Evolutionary conservation across 2,888 invertebrate species (phyloP).

Genomic region (Drymonia ruficornis): DNA sequence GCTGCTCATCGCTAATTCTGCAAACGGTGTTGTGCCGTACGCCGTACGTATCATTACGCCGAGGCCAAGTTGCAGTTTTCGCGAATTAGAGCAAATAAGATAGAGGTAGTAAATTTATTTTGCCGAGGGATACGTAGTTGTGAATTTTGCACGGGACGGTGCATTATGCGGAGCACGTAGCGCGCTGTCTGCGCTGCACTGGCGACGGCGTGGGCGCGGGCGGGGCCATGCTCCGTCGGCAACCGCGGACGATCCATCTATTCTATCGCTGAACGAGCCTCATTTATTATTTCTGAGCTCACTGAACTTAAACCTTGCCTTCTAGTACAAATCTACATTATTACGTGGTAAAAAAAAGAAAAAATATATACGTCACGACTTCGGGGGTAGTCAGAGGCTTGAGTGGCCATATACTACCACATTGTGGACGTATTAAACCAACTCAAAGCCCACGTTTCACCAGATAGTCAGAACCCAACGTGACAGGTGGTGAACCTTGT

Average conservation of each 20-base stretch:
- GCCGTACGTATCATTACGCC: slow-evolving; percentile 53
- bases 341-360: too few relatives aligned
- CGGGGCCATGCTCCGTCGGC: slow-evolving; percentile 53
- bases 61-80: slow-evolving; percentile 64
- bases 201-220: slow-evolving; percentile 39
- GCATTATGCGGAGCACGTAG: slow-evolving; percentile 83
- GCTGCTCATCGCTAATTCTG: slow-evolving; percentile 49
- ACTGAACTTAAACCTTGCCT: slow-evolving; percentile 56
- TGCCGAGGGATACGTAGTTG: slow-evolving; percentile 73
- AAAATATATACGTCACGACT: too few relatives aligned
- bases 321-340: too few relatives aligned
- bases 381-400: too few relatives aligned
- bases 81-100: slow-evolving; percentile 80
- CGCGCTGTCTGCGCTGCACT: slow-evolving; percentile 67
- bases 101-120: slow-evolving; percentile 80
- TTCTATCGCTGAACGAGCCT: slow-evolving; percentile 70
- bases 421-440: too few relatives aligned
- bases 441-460: too few relatives aligned
- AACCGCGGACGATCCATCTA: slow-evolving; percentile 50
- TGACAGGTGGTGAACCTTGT: too few relatives aligned
- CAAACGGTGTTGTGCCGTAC: slow-evolving; percentile 51
- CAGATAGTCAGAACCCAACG: too few relatives aligned
- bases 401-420: too few relatives aligned
- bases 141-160: slow-evolving; percentile 79
- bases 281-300: slow-evolving; percentile 77